A percentile compares a stretch with the other conserved stretches of the same genome.
Evolutionary conservation across 2,113 vertebrate species (phyloP).

Genomic region (Paratilapia polleni): DNA sequence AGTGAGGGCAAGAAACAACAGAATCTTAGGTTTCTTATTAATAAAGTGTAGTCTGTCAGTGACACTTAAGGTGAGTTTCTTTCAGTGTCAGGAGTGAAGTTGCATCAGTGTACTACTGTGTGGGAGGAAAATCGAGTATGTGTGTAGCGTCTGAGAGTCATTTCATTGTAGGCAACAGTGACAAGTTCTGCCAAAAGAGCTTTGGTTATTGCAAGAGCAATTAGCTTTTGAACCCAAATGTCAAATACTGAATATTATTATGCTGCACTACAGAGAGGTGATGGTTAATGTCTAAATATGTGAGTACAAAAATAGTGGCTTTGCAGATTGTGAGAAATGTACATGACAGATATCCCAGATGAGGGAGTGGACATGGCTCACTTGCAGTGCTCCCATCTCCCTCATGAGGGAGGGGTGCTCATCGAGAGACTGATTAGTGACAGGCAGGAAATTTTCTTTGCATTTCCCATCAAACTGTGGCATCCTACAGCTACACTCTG

Average conservation of each 20-base stretch:
- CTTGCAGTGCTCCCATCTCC: background rate
- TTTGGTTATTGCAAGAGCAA: background rate
- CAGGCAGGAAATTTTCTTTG: background rate
- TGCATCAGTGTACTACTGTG: background rate
- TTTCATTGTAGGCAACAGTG: background rate
- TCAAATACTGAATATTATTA: background rate
- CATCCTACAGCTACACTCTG: background rate
- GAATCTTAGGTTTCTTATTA: background rate
- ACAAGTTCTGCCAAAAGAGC: background rate
- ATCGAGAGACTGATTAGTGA: background rate
- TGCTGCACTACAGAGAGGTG: background rate
- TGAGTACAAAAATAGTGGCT: background rate
- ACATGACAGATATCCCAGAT: background rate
- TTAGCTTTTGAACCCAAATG: background rate
- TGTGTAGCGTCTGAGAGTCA: background rate
- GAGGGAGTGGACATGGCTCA: background rate
- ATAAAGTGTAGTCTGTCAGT: background rate
- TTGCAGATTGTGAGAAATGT: background rate
- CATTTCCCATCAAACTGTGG: background rate
- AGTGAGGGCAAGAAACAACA: background rate
- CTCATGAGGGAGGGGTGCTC: background rate
- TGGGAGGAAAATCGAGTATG: background rate
- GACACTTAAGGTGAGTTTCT: background rate
- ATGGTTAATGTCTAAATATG: background rate
- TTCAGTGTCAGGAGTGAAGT: background rate